These are phyloP conservation scores for Ceratothoa steindachneri DNA, from an alignment of 2,888 invertebrate genomes.

Conservation along the genomic window DNA sequence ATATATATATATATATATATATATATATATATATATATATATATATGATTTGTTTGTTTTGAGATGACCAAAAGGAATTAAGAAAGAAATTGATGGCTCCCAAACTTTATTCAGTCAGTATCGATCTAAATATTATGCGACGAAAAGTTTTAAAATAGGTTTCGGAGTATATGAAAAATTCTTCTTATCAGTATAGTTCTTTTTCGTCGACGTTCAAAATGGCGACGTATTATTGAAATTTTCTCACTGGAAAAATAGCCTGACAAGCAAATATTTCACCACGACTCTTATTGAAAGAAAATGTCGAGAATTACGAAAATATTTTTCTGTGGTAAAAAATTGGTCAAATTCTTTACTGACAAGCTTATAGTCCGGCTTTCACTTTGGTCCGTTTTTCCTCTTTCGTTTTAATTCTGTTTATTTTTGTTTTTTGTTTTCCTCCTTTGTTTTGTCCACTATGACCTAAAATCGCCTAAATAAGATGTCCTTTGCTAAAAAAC, in stretches of 20 bases:
- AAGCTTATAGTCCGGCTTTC: conserved; percentile 20
- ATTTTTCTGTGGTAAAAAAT: conserved; percentile 47
- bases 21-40: too few relatives aligned
- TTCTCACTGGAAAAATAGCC: conserved; percentile 45
- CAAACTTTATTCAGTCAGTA: background rate
- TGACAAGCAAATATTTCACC: conserved; percentile 45
- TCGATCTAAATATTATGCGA: background rate
- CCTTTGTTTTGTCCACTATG: too few relatives aligned
- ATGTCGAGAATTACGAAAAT: conserved; percentile 47
- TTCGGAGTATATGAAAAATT: conserved; percentile 30
- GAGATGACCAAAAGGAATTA: too few relatives aligned
- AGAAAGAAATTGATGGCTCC: background rate
- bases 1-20: too few relatives aligned
- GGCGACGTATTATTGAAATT: conserved; percentile 47
- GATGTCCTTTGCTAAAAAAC: too few relatives aligned
- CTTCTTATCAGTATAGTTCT: conserved; percentile 37
- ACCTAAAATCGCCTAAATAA: too few relatives aligned
- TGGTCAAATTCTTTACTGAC: conserved; percentile 18
- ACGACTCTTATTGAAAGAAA: conserved; percentile 46
- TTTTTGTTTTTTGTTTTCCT: background rate
- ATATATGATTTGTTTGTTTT: too few relatives aligned
- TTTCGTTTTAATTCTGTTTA: conserved; percentile 20
- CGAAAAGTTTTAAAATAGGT: background rate
- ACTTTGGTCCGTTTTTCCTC: conserved; percentile 25
- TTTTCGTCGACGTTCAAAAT: conserved; percentile 42